Percentiles rank a stretch among this genome's conserved stretches.
phyloP scores from a whole-genome alignment of 2,888 invertebrate genomes.

The Drosophila recens region DNA sequence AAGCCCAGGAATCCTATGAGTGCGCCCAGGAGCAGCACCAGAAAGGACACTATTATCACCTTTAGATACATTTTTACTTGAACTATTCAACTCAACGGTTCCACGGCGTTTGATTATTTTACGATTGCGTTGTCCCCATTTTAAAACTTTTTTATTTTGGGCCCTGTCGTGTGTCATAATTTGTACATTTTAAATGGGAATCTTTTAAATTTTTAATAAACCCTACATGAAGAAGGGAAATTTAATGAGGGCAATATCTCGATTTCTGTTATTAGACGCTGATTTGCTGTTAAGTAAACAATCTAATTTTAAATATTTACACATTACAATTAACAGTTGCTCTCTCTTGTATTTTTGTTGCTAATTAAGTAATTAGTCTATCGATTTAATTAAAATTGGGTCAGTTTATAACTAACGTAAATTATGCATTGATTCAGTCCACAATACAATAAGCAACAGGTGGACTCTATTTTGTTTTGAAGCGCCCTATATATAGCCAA shows the following conservation, averaged over 20 bases:
- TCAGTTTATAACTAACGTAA: slow-evolving; percentile 1
- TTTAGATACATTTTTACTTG: slow-evolving; percentile 57
- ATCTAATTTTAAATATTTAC: slow-evolving; percentile 19
- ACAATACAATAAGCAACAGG: slow-evolving; percentile 30
- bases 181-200: slow-evolving; percentile 36
- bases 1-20: slow-evolving; percentile 89
- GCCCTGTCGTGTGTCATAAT: slow-evolving; percentile 41
- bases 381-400: slow-evolving; percentile 2
- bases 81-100: slow-evolving; percentile 14
- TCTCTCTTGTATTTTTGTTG: neutral
- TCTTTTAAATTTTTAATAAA: slow-evolving; percentile 42
- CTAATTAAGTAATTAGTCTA: slow-evolving; percentile 31
- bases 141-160: slow-evolving; percentile 14
- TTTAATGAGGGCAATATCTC: neutral
- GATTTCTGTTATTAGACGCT: slow-evolving; percentile 12
- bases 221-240: neutral
- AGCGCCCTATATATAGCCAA: neutral
- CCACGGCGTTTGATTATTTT: slow-evolving; percentile 15
- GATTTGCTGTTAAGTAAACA: slow-evolving; percentile 20
- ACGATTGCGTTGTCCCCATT: slow-evolving; percentile 29
- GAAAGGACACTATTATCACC: slow-evolving; percentile 87
- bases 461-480: slow-evolving; percentile 4
- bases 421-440: neutral
- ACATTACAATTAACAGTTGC: slow-evolving; percentile 20
- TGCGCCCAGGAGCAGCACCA: slow-evolving; percentile 87